Evolutionary conservation across 2,797 vertebrate species (phyloP).

Genomic region (Rhabdomys pumilio): DNA sequence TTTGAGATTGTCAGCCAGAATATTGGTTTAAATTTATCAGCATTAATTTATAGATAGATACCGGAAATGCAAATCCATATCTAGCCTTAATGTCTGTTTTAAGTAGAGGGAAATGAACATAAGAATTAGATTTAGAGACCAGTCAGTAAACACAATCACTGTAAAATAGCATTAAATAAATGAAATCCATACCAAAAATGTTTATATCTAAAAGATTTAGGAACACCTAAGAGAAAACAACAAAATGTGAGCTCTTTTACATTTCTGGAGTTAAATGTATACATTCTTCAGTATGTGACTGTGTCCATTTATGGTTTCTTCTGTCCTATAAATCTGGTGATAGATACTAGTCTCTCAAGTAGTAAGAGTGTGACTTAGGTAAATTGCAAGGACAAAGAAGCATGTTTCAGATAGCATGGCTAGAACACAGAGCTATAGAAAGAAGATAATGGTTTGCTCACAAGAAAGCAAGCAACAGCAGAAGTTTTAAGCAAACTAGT

Average conservation of each 20-base stretch:
- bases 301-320: not conserved
- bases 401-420: not conserved
- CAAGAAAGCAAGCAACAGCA: not conserved
- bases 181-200: not conserved
- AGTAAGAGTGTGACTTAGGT: not conserved
- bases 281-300: not conserved
- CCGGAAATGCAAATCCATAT: not conserved
- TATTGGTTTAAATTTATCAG: not conserved
- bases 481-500: not conserved
- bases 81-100: not conserved
- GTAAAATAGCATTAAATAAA: not conserved
- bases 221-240: not conserved
- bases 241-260: not conserved
- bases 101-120: not conserved
- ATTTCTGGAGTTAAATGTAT: not conserved
- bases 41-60: not conserved
- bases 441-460: not conserved
- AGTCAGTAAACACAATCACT: not conserved
- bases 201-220: not conserved
- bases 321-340: not conserved
- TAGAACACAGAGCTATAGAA: not conserved
- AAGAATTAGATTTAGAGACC: conserved; percentile 1
- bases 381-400: not conserved
- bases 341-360: not conserved
- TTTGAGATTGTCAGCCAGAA: not conserved